Evolutionary conservation across 1,140 invertebrate species (phyloP).

Genomic region (Saccostrea cuccullata): DNA sequence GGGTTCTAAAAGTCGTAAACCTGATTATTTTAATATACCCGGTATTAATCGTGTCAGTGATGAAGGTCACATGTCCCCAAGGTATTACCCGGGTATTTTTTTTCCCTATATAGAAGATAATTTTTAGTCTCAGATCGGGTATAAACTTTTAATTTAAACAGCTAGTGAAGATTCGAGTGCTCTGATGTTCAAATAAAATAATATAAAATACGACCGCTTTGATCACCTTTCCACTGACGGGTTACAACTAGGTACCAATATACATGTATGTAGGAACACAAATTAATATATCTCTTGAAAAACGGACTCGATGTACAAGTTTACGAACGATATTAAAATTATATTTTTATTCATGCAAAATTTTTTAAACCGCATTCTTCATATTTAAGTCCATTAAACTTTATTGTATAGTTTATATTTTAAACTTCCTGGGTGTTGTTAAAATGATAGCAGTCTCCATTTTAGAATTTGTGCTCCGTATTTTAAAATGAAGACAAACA

Average conservation of each 20-base stretch:
- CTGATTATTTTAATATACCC: slow-evolving; percentile 30
- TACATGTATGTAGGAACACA: too few relatives aligned
- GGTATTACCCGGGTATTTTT: background rate
- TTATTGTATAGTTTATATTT: too few relatives aligned
- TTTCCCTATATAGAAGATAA: background rate
- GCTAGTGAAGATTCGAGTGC: background rate
- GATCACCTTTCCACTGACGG: background rate
- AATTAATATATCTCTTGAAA: too few relatives aligned
- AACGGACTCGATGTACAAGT: too few relatives aligned
- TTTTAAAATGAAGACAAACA: too few relatives aligned
- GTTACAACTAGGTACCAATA: background rate
- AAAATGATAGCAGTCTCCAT: too few relatives aligned
- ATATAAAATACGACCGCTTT: slow-evolving; percentile 12
- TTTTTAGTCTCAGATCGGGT: background rate
- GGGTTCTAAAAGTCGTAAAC: slow-evolving; percentile 1
- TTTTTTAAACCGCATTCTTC: too few relatives aligned
- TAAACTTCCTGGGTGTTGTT: too few relatives aligned
- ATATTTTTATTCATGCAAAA: too few relatives aligned
- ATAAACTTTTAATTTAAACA: slow-evolving; percentile 19
- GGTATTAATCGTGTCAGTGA: background rate
- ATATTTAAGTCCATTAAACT: too few relatives aligned
- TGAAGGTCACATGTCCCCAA: background rate
- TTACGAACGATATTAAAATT: too few relatives aligned
- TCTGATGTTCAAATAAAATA: background rate
- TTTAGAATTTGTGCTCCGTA: too few relatives aligned